Evolutionary conservation across 2,888 invertebrate genomes (phyloP), one percentile per base, ranked within the genome.

Genomic region (Eurois occulta): DNA sequence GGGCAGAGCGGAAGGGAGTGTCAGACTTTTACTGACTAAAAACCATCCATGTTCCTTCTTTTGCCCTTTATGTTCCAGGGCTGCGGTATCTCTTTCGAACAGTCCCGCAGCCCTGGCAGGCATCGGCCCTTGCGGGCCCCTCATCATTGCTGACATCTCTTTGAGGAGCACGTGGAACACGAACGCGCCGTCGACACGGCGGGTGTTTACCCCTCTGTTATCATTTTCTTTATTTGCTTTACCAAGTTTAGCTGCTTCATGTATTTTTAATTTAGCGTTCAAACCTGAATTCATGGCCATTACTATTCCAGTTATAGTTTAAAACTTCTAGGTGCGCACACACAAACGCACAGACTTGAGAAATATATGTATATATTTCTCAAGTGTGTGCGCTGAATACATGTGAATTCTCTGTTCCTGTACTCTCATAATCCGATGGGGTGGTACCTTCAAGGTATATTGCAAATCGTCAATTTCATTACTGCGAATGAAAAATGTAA

Each of bases 181-280:
- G n/a, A n/a, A n/a, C n/a, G n/a, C n/a, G n/a, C n/a, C n/a, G n/a
- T n/a, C n/a, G n/a, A n/a, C n/a, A n/a, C n/a, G n/a, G n/a, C n/a
- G n/a, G n/a, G n/a, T n/a, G n/a, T n/a, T n/a, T n/a, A n/a, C 38
- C 28, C 32, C 24, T 75, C 10, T 58, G 13, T 28, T 48, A 52
- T 71, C 41, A 35, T 77, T 41, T 64, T 77, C 43, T 52, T 38
- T 73, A 48, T 48, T 71, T 43, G 16, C 60, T 64, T 55, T n/a
- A 24, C 6, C 24, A 66, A 74, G 41, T 66, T 28, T n/a, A 28
- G 5, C 28, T 55, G 21, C 16, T 72, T 65, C 21, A 64, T 46
- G n/a, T 64, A 32, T 65, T 78, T 24, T 81, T 43, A 52, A 72
- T 65, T 72, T 55, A 80, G 32, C 55, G 8, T 55, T 65, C 8